A percentile compares a stretch with the other conserved stretches of the same genome.
Conservation (phyloP, 2,888 invertebrate species). For the Ceriagrion tenellum region DNA sequence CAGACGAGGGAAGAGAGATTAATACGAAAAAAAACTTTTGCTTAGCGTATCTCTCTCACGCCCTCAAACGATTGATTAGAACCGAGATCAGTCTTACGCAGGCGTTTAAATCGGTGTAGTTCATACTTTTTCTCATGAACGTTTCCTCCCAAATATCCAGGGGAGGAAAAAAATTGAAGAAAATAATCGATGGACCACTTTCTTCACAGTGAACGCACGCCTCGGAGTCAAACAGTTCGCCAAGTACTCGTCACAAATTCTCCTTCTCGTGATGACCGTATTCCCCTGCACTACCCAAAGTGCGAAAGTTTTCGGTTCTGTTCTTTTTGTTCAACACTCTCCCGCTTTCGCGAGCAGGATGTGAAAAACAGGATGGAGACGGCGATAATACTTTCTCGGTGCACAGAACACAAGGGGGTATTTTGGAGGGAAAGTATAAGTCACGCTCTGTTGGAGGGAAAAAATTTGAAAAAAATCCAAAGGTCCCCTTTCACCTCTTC, state of each 20-base stretch:
- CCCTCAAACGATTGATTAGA: slow-evolving; percentile 6
- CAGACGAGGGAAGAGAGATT: neutral
- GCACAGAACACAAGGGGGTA: neutral
- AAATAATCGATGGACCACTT: slow-evolving; percentile 14
- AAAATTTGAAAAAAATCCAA: slow-evolving; percentile 2
- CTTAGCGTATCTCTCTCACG: neutral
- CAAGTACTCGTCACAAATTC: neutral
- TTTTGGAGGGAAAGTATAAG: neutral
- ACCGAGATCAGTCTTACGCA: neutral
- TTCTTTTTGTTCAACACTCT: neutral
- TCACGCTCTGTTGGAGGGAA: slow-evolving; percentile 40
- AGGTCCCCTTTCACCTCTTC: slow-evolving; percentile 23
- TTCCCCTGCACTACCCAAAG: neutral
- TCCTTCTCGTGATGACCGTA: neutral
- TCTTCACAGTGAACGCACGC: neutral
- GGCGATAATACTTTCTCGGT: slow-evolving; percentile 22
- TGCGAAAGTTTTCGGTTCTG: neutral
- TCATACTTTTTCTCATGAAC: neutral
- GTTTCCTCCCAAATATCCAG: neutral
- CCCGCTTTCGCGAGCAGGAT: neutral
- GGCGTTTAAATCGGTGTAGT: neutral
- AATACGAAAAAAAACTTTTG: neutral
- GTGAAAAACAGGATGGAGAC: neutral
- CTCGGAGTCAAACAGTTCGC: neutral
- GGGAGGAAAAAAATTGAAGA: neutral